Evolutionary conservation across 2,888 invertebrate genomes (phyloP).

Genomic region (Troides helena): DNA sequence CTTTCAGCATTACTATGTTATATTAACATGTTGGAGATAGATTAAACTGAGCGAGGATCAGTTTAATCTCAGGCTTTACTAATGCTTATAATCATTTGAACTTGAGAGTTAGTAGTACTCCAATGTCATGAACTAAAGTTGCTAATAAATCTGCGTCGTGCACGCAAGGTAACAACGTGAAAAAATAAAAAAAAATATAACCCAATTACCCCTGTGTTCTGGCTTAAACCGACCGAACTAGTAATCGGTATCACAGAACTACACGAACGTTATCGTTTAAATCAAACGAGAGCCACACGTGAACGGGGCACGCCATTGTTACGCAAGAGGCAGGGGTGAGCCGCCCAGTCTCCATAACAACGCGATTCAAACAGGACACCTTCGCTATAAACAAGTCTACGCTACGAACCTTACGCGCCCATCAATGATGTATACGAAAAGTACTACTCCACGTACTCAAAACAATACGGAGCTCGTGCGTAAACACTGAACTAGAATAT

Average conservation of each 20-base stretch:
- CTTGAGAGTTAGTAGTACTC: too few species aligned
- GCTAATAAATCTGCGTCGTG: too few species aligned
- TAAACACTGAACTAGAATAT: too few species aligned
- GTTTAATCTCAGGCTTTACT: too few species aligned
- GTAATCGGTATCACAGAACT: conserved; percentile 46
- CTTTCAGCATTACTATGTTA: too few species aligned
- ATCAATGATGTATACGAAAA: conserved; percentile 22
- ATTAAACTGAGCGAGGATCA: too few species aligned
- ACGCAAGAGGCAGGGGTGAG: conserved; percentile 42
- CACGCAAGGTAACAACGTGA: background rate
- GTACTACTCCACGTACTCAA: conserved; percentile 1
- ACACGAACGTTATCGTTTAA: conserved; percentile 39
- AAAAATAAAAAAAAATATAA: conserved; percentile 35
- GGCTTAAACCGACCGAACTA: conserved; percentile 32
- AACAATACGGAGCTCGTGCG: conserved; percentile 9
- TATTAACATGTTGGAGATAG: too few species aligned
- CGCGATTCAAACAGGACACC: conserved; percentile 42
- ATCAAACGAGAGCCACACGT: conserved; percentile 43
- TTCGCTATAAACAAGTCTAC: conserved; percentile 32
- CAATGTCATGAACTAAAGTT: too few species aligned
- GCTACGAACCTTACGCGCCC: conserved; percentile 32
- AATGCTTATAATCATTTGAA: too few species aligned
- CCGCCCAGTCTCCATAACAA: conserved; percentile 45
- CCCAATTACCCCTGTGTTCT: conserved; percentile 32
- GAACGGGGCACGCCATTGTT: conserved; percentile 46